Base-by-base conservation (phyloP, 2,113 vertebrate species). In the Perca schrenkii region DNA sequence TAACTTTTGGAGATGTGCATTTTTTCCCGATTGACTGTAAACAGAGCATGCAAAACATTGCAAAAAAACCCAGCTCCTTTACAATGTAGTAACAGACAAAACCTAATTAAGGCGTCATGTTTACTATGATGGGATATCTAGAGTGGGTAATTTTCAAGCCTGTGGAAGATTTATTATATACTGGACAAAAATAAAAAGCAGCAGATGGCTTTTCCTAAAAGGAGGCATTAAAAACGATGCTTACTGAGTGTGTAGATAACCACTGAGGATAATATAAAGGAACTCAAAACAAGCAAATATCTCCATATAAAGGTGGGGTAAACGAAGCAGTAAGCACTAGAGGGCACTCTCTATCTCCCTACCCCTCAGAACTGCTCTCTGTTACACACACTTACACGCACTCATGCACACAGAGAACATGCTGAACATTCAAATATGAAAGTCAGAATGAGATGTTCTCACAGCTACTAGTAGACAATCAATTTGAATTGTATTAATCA, bases 401-500 rank as follows among this genome's bases (percentile, higher is more conserved):
- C 69, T 65, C 66, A 68, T 61, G 70, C 76, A 74, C 79, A 31
- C 46, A 70, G 40, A 77, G 69, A 91, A 90, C 90, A 88, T 89
- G 84, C 84, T 89, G 89, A 91, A 91, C 86, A 88, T 89, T 92
- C 85, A 86, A 67, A 93, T 88, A 91, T 93, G 88, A 92, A 92
- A 92, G 90, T 93, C 92, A 92, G 77, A 90, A 91, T 89, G 89
- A 92, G 83, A 91, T 88, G 89, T 92, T 93, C 90, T 92, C 87
- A 81, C 82, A 89, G 91, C 86, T 87, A 90, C 84, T 74, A 87
- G 87, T 88, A 92, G 88, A 92, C 91, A 92, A 92, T 94, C 92
- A 92, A 90, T 93, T 92, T 92, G 89, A 92, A 93, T 93, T 90
- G 87, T 93, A 90, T 93, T 93, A 92, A 94, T 93, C 93, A 93